Percentiles rank a stretch among this genome's conserved stretches.
phyloP scores from a whole-genome alignment of 2,888 invertebrate genomes.

The Zonitis immaculata region DNA sequence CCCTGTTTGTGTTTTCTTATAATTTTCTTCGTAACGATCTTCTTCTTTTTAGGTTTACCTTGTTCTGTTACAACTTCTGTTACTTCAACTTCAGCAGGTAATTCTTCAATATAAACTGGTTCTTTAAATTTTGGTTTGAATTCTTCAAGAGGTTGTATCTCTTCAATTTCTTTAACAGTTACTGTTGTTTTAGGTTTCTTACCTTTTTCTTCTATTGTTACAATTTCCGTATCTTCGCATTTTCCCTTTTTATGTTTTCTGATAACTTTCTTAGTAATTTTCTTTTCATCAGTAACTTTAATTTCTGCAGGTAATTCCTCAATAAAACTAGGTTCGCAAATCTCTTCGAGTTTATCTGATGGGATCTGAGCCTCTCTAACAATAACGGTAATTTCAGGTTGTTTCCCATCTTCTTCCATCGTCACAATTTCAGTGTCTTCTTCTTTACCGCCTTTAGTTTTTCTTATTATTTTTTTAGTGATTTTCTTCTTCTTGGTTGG shows the following conservation, averaged over 20 bases:
- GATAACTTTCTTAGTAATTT: conserved; percentile 37
- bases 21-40: conserved; percentile 39
- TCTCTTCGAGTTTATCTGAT: conserved; percentile 43
- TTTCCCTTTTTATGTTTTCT: conserved; percentile 44
- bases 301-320: conserved; percentile 35
- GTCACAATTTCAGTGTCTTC: conserved; percentile 46
- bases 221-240: conserved; percentile 49
- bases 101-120: conserved; percentile 21
- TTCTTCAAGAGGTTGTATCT: conserved; percentile 7
- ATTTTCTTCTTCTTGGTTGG: conserved; percentile 20
- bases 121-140: conserved; percentile 20
- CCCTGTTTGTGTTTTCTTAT: conserved; percentile 40
- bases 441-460: conserved; percentile 39
- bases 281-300: conserved; percentile 27
- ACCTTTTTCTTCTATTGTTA: conserved; percentile 40
- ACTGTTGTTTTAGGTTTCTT: conserved; percentile 40
- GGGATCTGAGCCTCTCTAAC: conserved; percentile 24
- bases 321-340: conserved; percentile 38
- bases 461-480: conserved; percentile 39
- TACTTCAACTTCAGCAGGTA: conserved; percentile 34
- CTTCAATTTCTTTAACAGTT: conserved; percentile 20
- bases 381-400: conserved; percentile 35
- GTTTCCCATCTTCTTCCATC: conserved; percentile 32
- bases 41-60: conserved; percentile 30
- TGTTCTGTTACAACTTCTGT: conserved; percentile 25